Base-by-base conservation (phyloP, 2,888 invertebrate species). In the Idaea biselata region DNA sequence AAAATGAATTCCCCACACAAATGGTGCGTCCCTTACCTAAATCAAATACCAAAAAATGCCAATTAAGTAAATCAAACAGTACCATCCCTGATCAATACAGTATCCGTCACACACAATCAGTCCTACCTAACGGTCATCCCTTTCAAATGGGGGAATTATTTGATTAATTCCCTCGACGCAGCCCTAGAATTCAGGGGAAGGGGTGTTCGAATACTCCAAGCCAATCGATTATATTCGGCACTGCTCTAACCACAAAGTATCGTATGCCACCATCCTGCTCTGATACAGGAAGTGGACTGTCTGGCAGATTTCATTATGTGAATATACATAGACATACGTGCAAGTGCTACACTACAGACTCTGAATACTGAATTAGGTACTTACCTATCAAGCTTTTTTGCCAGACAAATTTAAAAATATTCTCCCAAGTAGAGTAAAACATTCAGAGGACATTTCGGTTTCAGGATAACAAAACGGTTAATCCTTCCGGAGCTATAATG, bases 151-250 rank as follows among this genome's bases (percentile, higher is more conserved):
- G 64, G 66, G 67, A 70, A 66, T 75, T 73, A 79, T 76, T 73
- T 56, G 67, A 73, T 76, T 70, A 75, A 72, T 66, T 70, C 66
- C 68, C 68, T 65, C 33, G 64, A 74, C 75, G 75, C 84, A 84
- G 67, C 86, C 87, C 84, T 83, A 78, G 67, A 44, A 44, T 14
- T 11, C 75, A 82, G 81, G 78, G 75, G 84, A 81, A 83, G 82
- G 89, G 87, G 88, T 84, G 87, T 81, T 77, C 78, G 69, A 18
- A 18, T 18, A 18, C 56, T 18, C 56, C 18, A 18, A 81, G 75
- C 44, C 86, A 87, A 91, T 91, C 90, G 90, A 91, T 91, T 86
- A 78, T 80, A 88, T 88, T 88, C 84, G 83, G 89, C 83, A 68
- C 75, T 64, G 65, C 66, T 44, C 44, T 44, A 44, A 67, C 76